Conservation (phyloP, 2,888 invertebrate species). For the Folsomia manolachei region DNA sequence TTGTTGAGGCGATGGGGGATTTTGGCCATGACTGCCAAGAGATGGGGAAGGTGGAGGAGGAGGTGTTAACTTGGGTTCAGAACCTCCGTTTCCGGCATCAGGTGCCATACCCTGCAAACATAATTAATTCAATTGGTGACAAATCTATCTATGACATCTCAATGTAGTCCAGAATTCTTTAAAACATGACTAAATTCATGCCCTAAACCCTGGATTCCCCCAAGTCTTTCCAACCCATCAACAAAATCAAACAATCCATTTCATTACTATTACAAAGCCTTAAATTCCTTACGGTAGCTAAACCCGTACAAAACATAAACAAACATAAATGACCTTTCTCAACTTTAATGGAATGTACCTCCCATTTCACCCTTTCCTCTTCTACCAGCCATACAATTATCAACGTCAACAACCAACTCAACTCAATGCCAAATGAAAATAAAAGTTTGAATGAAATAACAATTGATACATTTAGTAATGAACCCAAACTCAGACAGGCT, state of each 20-base stretch:
- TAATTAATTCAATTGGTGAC: neutral
- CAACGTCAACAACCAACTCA: too few species aligned
- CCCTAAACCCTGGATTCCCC: too few species aligned
- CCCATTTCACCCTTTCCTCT: too few species aligned
- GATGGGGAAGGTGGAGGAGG: slow-evolving; percentile 49
- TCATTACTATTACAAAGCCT: neutral
- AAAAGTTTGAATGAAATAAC: too few species aligned
- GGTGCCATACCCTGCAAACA: slow-evolving; percentile 40
- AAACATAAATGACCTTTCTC: neutral
- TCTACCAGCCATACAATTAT: too few species aligned
- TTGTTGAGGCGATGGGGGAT: slow-evolving; percentile 48
- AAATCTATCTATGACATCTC: too few species aligned
- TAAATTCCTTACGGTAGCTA: neutral
- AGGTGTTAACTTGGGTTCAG: slow-evolving; percentile 48
- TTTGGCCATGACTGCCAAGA: slow-evolving; percentile 44
- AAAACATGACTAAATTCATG: too few species aligned
- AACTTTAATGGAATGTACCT: too few species aligned
- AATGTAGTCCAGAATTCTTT: too few species aligned
- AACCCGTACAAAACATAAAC: neutral
- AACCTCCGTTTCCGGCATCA: slow-evolving; percentile 33
- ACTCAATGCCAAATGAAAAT: too few species aligned
- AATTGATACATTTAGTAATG: too few species aligned
- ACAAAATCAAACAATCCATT: neutral
- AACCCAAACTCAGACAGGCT: too few species aligned
- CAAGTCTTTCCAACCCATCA: neutral